These are phyloP conservation scores for Zosterops borbonicus DNA, from an alignment of 2,113 vertebrate species.

Conservation along the genomic window DNA sequence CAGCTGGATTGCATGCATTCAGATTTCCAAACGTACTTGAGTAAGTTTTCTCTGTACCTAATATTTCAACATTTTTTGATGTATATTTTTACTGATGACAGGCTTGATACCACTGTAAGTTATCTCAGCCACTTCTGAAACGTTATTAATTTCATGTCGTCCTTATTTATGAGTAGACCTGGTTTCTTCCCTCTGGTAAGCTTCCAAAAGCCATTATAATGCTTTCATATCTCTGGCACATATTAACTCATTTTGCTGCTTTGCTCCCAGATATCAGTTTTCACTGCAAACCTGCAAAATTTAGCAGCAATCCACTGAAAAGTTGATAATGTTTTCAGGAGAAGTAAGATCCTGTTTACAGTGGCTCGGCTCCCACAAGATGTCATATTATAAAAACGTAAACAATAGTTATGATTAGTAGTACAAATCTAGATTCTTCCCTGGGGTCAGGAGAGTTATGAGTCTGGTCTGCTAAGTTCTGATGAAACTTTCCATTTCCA, in stretches of 20 bases:
- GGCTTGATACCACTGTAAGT: constrained; percentile 11
- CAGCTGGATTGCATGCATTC: neutral
- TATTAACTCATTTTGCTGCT: constrained; percentile 32
- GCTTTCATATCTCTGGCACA: constrained; percentile 22
- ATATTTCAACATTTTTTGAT: constrained; percentile 15
- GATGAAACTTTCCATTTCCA: neutral
- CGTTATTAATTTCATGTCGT: constrained; percentile 39
- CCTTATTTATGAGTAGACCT: constrained; percentile 25
- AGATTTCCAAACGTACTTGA: constrained; percentile 16
- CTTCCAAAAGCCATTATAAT: constrained; percentile 13
- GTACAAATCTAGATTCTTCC: neutral
- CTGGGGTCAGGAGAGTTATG: neutral
- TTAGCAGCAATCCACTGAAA: neutral
- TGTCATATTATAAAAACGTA: neutral
- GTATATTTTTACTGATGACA: constrained; percentile 50
- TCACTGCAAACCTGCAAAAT: constrained; percentile 1
- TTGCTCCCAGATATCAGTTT: neutral
- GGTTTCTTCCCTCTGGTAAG: constrained; percentile 27
- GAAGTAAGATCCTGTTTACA: neutral
- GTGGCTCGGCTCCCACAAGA: neutral
- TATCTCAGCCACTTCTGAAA: constrained; percentile 35
- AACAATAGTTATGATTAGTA: neutral
- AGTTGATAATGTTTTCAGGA: neutral
- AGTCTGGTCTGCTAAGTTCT: neutral
- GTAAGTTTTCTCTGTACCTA: neutral